Conservation (phyloP, 2,797 vertebrate species). For the Lepilemur septentrionalis region DNA sequence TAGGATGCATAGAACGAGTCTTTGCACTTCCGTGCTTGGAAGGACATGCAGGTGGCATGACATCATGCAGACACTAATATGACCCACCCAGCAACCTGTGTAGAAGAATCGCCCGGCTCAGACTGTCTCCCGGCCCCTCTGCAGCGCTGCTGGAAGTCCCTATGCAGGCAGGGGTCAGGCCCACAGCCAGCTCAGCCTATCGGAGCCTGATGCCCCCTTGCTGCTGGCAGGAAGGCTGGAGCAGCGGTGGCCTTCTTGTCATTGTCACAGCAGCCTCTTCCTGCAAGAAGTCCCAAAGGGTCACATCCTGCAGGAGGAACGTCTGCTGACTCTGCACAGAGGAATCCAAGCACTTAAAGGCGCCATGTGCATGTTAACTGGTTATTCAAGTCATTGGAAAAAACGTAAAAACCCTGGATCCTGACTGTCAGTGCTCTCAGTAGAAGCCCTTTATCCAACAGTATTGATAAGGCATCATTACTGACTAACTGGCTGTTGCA, state of each 20-base stretch:
- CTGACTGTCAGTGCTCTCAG: not conserved
- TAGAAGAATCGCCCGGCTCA: not conserved
- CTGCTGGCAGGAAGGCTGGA: conserved; percentile 10
- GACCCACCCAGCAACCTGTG: rapidly evolving
- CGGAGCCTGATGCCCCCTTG: not conserved
- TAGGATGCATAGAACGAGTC: not conserved
- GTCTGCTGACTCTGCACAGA: not conserved
- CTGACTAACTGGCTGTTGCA: not conserved
- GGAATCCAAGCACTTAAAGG: conserved; percentile 6
- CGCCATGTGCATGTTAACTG: not conserved
- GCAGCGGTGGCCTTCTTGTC: not conserved
- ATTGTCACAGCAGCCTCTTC: conserved; percentile 30
- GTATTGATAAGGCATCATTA: not conserved
- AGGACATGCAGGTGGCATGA: not conserved
- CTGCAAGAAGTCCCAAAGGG: not conserved
- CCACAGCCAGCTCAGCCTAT: not conserved
- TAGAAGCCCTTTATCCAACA: not conserved
- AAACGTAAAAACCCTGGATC: not conserved
- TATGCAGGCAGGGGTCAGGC: not conserved
- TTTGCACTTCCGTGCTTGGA: not conserved
- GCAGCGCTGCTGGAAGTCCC: rapidly evolving
- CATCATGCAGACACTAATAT: not conserved
- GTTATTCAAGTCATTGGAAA: not conserved
- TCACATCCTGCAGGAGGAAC: not conserved
- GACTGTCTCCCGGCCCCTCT: not conserved